Evolutionary conservation across 2,888 invertebrate species (phyloP), one percentile per base, ranked within the genome.

Genomic region (Drosophila nr. perissopoda): DNA sequence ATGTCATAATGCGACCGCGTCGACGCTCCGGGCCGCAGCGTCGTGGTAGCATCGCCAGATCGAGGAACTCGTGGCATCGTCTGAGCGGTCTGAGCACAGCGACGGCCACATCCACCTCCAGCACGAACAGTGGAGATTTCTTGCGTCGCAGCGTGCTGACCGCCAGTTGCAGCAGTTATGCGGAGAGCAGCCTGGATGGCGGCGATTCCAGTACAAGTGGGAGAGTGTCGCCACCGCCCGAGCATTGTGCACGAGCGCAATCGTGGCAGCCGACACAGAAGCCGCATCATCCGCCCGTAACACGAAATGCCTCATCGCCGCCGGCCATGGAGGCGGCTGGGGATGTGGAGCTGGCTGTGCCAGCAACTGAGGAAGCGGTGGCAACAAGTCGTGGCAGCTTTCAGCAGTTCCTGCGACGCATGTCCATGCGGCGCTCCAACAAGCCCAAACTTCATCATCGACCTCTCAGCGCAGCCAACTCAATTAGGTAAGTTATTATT

Each of bases 261-360:
- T 93, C 93, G 2, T 91, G 93, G 89, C 93, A 93, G 69, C 90
- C 92, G 73, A 75, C 82, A 73, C 69, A 66, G 40, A 68, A 72
- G 42, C 33, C 63, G 27, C 72, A 80, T 65, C 93, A 94, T 69
- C 91, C 92, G 48, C 92, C 93, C 1, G 93, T 95, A 48, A 89
- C 93, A 21, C 92, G 94, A 33, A 94, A 94, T 82, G 93, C 90
- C 33, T 94, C 94, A 16, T 94, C 94, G 11, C 94, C 94, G 1
- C 93, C 93, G 8, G 89, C 90, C n/a, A 84, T 91, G 53, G 83
- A 84, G 69, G 68, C 76, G 51, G 45, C 54, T 11, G 49, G 40
- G 11, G 68, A 53, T 40, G 67, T 16, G 27, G 49, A 60, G 27
- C 38, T 42, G 27, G 7, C 51, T 4, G n/a, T 18, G 33, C 56